Conservation (phyloP, 2,113 vertebrate genomes). For the Panurus biarmicus region DNA sequence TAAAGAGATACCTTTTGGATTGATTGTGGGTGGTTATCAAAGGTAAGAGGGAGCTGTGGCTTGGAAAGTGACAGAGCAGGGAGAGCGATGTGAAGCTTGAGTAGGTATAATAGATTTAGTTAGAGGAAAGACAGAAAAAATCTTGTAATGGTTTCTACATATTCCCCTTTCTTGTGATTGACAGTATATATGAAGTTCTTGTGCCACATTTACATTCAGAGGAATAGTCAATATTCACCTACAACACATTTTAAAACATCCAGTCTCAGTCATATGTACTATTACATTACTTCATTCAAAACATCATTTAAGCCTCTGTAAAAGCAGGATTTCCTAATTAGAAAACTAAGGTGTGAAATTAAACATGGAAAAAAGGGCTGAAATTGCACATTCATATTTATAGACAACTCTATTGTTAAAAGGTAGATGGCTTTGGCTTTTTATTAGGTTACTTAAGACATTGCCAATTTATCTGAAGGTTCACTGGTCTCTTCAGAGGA, state of each 20-base stretch:
- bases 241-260: not conserved
- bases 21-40: not conserved
- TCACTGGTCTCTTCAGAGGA: not conserved
- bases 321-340: not conserved
- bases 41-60: not conserved
- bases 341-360: not conserved
- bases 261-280: not conserved
- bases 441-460: not conserved
- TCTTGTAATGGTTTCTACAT: not conserved
- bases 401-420: not conserved
- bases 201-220: not conserved
- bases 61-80: not conserved
- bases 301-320: not conserved
- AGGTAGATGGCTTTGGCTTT: not conserved
- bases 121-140: not conserved
- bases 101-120: not conserved
- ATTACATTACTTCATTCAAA: not conserved
- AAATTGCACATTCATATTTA: not conserved
- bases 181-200: not conserved
- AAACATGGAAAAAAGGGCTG: not conserved
- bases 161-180: not conserved
- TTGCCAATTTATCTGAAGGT: not conserved
- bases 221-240: not conserved
- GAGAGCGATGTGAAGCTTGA: not conserved
- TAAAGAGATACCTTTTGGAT: not conserved